These are phyloP conservation scores for Trogon melanurus DNA, from an alignment of 2,113 vertebrate species.

Conservation along the genomic window DNA sequence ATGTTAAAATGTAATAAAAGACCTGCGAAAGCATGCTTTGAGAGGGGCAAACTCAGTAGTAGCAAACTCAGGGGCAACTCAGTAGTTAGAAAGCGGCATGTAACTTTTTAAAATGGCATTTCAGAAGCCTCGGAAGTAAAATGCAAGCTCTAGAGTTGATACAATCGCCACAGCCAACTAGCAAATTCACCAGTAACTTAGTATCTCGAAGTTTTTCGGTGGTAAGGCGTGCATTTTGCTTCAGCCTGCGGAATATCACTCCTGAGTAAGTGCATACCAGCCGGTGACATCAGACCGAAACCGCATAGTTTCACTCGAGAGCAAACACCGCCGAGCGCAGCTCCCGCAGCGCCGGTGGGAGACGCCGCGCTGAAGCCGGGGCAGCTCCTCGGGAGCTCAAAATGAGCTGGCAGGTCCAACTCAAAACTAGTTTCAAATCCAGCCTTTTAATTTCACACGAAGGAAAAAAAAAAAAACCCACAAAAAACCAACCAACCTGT, in stretches of 20 bases:
- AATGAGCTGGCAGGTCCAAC: neutral
- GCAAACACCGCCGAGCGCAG: neutral
- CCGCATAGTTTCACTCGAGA: slow-evolving; percentile 72
- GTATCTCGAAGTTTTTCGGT: neutral
- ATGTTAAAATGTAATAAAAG: neutral
- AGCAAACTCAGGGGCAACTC: no score
- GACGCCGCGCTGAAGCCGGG: neutral
- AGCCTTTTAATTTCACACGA: neutral
- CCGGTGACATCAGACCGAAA: slow-evolving; percentile 80
- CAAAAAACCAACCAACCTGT: slow-evolving; percentile 20
- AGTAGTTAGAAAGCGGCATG: neutral
- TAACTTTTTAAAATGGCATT: neutral
- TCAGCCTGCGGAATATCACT: neutral
- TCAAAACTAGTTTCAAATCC: neutral
- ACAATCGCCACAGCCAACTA: neutral
- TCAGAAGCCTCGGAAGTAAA: neutral
- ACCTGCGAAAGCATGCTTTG: neutral
- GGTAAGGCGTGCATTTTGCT: neutral
- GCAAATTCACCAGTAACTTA: neutral
- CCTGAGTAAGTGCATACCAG: neutral
- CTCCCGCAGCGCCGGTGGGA: neutral
- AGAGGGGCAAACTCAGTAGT: no score
- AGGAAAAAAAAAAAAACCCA: neutral
- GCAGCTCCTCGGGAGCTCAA: neutral
- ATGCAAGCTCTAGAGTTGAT: fast-evolving